Evolutionary conservation across 2,797 vertebrate species (phyloP).

Genomic region (Nannoperca australis): DNA sequence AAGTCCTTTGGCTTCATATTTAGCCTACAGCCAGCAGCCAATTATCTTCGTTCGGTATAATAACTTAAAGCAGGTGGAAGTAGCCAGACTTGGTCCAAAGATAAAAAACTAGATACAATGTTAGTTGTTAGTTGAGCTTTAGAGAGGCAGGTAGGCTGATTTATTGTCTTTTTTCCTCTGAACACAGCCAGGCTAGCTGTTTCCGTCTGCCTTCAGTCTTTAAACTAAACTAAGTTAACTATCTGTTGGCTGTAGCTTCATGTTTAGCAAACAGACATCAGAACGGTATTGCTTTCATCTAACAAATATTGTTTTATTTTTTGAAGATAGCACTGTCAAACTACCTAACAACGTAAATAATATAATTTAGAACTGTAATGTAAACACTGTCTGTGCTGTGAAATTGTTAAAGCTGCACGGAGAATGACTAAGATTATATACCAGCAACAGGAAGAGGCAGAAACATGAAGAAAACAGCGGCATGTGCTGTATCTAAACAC

Average conservation of each 20-base stretch:
- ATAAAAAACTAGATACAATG: background rate
- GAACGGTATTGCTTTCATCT: background rate
- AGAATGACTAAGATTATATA: background rate
- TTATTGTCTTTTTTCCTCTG: too few relatives aligned
- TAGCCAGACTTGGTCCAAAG: background rate
- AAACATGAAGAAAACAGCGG: constrained; percentile 12
- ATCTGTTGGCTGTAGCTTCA: background rate
- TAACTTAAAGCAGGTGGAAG: background rate
- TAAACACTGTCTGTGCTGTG: background rate
- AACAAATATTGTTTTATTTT: background rate
- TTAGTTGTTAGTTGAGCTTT: too few relatives aligned
- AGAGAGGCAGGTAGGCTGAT: background rate
- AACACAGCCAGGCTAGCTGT: too few relatives aligned
- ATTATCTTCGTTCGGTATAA: background rate
- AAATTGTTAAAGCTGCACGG: background rate
- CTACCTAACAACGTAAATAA: background rate
- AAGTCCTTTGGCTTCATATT: too few relatives aligned
- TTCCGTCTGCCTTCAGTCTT: background rate
- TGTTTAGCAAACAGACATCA: background rate
- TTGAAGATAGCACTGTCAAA: background rate
- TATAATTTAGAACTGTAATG: background rate
- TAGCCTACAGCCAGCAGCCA: background rate
- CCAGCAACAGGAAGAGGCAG: background rate
- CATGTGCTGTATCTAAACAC: background rate
- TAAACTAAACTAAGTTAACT: background rate